A percentile compares a stretch with the other conserved stretches of the same genome.
Conservation (phyloP, 2,797 vertebrate species). For the Esox masquinongy region DNA sequence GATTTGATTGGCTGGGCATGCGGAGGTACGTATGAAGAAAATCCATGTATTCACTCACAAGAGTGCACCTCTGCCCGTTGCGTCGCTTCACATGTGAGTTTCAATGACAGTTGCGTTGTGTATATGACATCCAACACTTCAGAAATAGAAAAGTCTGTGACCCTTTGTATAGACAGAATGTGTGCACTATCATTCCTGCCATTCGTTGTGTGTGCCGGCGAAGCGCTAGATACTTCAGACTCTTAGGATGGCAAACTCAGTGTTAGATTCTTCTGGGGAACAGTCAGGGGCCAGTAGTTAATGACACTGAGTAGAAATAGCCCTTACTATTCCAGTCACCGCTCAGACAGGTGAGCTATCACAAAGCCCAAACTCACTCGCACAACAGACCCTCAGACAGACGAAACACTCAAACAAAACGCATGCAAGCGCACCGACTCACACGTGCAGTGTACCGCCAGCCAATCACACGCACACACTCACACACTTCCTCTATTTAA, state of each 20-base stretch:
- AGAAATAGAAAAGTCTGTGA: background rate
- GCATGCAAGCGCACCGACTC: background rate
- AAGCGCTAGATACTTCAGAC: slow-evolving; percentile 36
- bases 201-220: slow-evolving; percentile 48
- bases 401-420: slow-evolving; percentile 3
- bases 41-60: too few relatives aligned
- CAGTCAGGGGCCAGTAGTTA: slow-evolving; percentile 20
- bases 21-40: too few relatives aligned
- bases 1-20: slow-evolving; percentile 37
- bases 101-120: background rate
- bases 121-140: background rate
- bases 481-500: slow-evolving; percentile 7
- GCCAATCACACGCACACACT: slow-evolving; percentile 6
- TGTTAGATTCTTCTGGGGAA: slow-evolving; percentile 17
- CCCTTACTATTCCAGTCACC: slow-evolving; percentile 16
- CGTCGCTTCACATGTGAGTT: background rate
- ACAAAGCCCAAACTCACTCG: background rate
- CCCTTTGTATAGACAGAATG: slow-evolving; percentile 44
- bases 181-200: slow-evolving; percentile 50
- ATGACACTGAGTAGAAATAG: slow-evolving; percentile 51
- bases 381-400: background rate
- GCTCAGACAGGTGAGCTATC: slow-evolving; percentile 41
- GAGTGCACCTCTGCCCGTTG: background rate
- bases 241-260: slow-evolving; percentile 33
- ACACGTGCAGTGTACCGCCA: background rate